phyloP scores from a whole-genome alignment of 2,888 invertebrate species.

The Lithophane semibrunnea region DNA sequence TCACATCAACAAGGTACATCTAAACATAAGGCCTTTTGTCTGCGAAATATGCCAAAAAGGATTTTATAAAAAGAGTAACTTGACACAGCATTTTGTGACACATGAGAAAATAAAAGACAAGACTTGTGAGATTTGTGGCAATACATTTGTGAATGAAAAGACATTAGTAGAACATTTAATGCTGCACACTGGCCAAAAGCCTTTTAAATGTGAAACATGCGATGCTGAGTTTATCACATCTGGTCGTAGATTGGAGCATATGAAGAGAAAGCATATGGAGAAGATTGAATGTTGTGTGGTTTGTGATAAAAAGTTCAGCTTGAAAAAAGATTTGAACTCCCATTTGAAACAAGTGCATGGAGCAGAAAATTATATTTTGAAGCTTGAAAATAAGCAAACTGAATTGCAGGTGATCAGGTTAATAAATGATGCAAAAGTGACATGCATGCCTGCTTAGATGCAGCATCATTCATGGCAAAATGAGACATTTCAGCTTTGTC shows the following conservation, averaged over 20 bases:
- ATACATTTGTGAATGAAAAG: conserved; percentile 75
- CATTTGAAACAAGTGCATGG: conserved; percentile 77
- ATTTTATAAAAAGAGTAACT: conserved; percentile 79
- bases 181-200: conserved; percentile 76
- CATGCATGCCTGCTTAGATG: background rate
- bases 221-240: conserved; percentile 76
- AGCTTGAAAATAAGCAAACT: conserved; percentile 43
- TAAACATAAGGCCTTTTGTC: conserved; percentile 72
- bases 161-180: conserved; percentile 77
- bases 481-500: background rate
- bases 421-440: conserved; percentile 41
- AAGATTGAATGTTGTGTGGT: conserved; percentile 74
- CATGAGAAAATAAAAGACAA: conserved; percentile 73
- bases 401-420: conserved; percentile 51
- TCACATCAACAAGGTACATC: conserved; percentile 79
- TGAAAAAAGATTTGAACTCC: conserved; percentile 78
- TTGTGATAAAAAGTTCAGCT: conserved; percentile 79
- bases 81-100: conserved; percentile 73
- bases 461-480: background rate
- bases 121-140: conserved; percentile 80
- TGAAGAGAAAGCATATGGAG: conserved; percentile 77
- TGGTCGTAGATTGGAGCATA: conserved; percentile 78
- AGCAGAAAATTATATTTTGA: conserved; percentile 43
- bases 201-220: conserved; percentile 77
- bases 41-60: conserved; percentile 78